phyloP scores from a whole-genome alignment of 2,113 vertebrate genomes.

The Nothoprocta pentlandii region DNA sequence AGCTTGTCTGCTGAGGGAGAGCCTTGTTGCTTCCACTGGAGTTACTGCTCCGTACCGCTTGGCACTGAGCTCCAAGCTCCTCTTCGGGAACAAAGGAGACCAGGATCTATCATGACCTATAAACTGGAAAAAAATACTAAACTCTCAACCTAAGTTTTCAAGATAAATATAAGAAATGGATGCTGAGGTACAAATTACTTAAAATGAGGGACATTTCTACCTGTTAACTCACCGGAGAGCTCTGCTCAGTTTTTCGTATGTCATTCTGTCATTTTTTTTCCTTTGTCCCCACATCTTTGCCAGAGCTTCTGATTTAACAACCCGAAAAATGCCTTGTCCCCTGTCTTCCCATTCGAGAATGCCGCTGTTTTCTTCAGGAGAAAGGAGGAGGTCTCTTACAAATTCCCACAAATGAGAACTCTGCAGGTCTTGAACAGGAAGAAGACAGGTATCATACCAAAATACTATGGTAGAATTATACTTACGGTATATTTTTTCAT shows the following conservation, averaged over 20 bases:
- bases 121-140: background rate
- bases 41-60: background rate
- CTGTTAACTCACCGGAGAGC: conserved; percentile 61
- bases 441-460: background rate
- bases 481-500: background rate
- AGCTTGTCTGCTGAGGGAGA: background rate
- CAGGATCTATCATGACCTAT: background rate
- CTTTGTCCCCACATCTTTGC: conserved; percentile 77
- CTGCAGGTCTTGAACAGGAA: conserved; percentile 63
- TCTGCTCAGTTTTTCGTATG: conserved; percentile 76
- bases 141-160: background rate
- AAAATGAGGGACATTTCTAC: background rate
- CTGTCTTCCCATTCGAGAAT: conserved; percentile 79
- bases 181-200: background rate
- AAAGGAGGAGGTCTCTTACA: conserved; percentile 75
- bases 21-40: background rate
- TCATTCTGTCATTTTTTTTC: conserved; percentile 80
- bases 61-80: background rate
- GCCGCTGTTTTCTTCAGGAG: conserved; percentile 72
- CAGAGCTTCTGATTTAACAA: conserved; percentile 78
- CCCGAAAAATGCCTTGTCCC: conserved; percentile 75
- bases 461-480: background rate
- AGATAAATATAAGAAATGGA: background rate
- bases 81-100: background rate
- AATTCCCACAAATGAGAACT: conserved; percentile 80